phyloP scores from a whole-genome alignment of 1,140 invertebrate species.

The Eumaeus atala region DNA sequence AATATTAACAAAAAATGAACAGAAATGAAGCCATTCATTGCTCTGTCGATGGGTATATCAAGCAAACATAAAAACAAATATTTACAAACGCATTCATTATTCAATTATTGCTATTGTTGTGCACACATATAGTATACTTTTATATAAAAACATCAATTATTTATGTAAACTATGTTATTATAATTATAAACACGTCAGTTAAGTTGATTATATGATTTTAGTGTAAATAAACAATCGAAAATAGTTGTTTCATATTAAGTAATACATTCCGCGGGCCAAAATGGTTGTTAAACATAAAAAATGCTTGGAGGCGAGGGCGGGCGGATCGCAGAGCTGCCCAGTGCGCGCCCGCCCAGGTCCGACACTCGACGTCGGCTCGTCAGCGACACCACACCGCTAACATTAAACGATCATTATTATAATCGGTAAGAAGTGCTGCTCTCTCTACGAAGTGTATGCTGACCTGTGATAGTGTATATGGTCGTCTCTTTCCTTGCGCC shows the following conservation, averaged over 20 bases:
- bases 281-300: slow-evolving; percentile 1
- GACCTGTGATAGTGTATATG: slow-evolving; percentile 38
- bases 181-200: too few species aligned
- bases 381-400: slow-evolving; percentile 59
- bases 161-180: too few species aligned
- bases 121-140: too few species aligned
- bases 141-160: too few species aligned
- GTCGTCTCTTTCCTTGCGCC: slow-evolving; percentile 24
- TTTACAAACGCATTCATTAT: too few species aligned
- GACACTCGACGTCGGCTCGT: slow-evolving; percentile 73
- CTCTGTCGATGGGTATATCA: too few species aligned
- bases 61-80: too few species aligned
- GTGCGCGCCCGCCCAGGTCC: slow-evolving; percentile 68
- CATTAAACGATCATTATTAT: slow-evolving; percentile 61
- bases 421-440: slow-evolving; percentile 63
- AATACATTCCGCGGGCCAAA: slow-evolving; percentile 1
- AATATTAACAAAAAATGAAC: too few species aligned
- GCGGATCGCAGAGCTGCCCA: slow-evolving; percentile 30
- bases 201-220: neutral
- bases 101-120: too few species aligned
- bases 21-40: too few species aligned
- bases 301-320: slow-evolving; percentile 30
- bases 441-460: slow-evolving; percentile 31
- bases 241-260: slow-evolving; percentile 25
- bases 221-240: slow-evolving; percentile 7